Base-by-base conservation (phyloP, 2,113 vertebrate species). In the Jaculus jaculus region DNA sequence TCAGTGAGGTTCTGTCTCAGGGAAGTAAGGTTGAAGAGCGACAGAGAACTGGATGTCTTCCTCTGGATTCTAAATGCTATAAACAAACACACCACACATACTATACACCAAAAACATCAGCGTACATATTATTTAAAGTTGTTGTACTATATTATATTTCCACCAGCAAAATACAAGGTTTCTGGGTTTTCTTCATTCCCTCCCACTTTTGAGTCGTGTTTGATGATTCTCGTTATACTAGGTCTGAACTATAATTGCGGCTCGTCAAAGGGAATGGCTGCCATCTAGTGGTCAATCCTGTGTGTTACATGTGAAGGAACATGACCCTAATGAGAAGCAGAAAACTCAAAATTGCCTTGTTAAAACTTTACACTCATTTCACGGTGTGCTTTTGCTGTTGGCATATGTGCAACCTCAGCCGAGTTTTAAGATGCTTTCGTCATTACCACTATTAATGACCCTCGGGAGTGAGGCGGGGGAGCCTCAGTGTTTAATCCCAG, bases 201-300 rank as follows among this genome's bases (percentile, higher is more conserved):
- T 60, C 63, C 54, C 75, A 28, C 61, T 16, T 18, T 51, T 69
- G 32, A 2, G 42, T 47, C 32, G 3, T 12, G 28, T 68, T 42
- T 90, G 7, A 65, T 58, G 73, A 34, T 5, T n/a, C 66, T 12
- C 66, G 23, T 88, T 87, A 66, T 72, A 1, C 30, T 18, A 18
- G 16, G 2, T 75, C 23, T 85, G 66, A 83, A 75, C 34, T 28
- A 26, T 58, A 34, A 23, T 0, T 66, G 78, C 82, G 42, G 20
- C 72, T 91, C 2, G 7, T n/a, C 86, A 30, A 79, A 91, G 84
- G 87, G 72, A 84, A 51, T 17, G 54, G 60, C 4, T 92, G 91
- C 91, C 84, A 88, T 89, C 97, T 97, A 73, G 96, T 77, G 96
- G 91, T 72, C 21, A 9, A 1, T 51, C 77, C 39, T 60, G 21